Evolutionary conservation across 2,888 invertebrate genomes (phyloP), one percentile per base, ranked within the genome.

Genomic region (Epiblema foenella): DNA sequence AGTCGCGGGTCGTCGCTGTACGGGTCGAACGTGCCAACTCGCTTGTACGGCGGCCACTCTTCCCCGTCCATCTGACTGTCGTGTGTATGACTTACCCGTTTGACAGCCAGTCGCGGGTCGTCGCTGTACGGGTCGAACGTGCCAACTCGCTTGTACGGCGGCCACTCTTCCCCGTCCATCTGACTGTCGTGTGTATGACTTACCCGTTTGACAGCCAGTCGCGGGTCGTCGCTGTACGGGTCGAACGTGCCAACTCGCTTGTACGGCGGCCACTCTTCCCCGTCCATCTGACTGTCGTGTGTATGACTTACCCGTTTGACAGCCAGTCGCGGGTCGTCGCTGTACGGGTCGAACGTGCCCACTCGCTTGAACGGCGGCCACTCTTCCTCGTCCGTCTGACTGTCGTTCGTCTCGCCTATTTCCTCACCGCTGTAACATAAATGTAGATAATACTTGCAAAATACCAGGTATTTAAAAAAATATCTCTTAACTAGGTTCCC

Each of bases 91-190:
- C n/a, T 83, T 75, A 92, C 93, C 79, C 90, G 90, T 89, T 98
- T 98, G 9, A 96, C 95, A 0, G 95, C 95, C 18, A 88, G 98
- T 42, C 99, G 94, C 0, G 99, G 99, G 90, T 99, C 99, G 87
- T 99, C 99, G 29, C 98, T 98, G 87, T 98, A 99, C 0, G 99
- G 99, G 91, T 99, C 99, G 88, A 99, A 99, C 0, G 96, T 95
- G 4, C 99, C 99, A 20, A 98, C 97, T 92, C 98, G 97, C 78
- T 97, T 95, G 88, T 99, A 99, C 0, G 99, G 99, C 1, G 99
- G 99, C 97, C 99, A 99, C 74, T 98, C 97, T 72, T 98, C 98
- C 76, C 97, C 96, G 68, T 96, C 97, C 58, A 96, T 96, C 73
- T 96, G n/a, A n/a, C n/a, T n/a, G n/a, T n/a, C n/a, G n/a, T n/a